These are phyloP conservation scores for Drosophila peninsularis DNA, from an alignment of 2,888 invertebrate species.

Conservation along the genomic window DNA sequence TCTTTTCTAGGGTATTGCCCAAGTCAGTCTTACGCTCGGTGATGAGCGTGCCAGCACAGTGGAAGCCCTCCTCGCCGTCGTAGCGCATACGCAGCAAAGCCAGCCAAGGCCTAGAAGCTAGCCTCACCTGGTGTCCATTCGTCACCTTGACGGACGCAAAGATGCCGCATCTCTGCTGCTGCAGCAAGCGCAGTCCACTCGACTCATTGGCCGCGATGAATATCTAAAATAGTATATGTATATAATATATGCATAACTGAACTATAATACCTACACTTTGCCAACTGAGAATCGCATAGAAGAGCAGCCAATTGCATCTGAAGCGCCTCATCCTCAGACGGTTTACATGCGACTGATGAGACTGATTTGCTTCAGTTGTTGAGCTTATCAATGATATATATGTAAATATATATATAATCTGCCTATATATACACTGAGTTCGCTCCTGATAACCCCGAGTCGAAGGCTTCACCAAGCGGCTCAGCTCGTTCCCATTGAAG, in stretches of 20 bases:
- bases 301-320: not conserved
- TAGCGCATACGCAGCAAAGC: slow-evolving; percentile 9
- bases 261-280: not conserved
- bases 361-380: not conserved
- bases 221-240: not conserved
- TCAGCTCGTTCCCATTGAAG: no score
- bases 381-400: slow-evolving; percentile 21
- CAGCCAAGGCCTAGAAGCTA: slow-evolving; percentile 43
- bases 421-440: not conserved
- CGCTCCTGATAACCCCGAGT: not conserved
- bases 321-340: slow-evolving; percentile 6
- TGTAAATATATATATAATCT: not conserved
- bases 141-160: slow-evolving; percentile 16
- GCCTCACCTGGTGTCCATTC: slow-evolving; percentile 23
- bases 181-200: slow-evolving; percentile 20
- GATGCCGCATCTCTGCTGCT: slow-evolving; percentile 24
- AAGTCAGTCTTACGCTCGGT: slow-evolving; percentile 25
- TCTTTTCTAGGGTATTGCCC: not conserved
- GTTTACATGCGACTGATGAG: slow-evolving; percentile 6
- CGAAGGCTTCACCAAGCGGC: not conserved
- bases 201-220: not conserved
- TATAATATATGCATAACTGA: not conserved
- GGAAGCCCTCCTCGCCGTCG: not conserved
- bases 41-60: slow-evolving; percentile 39
- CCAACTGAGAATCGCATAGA: not conserved